Percentiles rank a stretch among this genome's conserved stretches.
Conservation (phyloP, 2,797 vertebrate species). For the Furcifer pardalis region DNA sequence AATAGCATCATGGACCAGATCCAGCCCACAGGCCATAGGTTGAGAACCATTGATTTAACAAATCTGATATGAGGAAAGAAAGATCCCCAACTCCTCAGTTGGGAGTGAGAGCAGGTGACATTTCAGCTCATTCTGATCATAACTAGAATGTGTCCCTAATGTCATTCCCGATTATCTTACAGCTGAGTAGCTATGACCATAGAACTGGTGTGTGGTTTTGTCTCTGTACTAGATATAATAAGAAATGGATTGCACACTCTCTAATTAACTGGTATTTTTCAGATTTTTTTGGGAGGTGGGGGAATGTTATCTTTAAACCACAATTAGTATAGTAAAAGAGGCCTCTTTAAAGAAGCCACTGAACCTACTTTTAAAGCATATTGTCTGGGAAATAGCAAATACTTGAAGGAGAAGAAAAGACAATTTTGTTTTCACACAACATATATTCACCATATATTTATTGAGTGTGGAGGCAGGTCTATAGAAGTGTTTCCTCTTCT, state of each 20-base stretch:
- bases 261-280: background rate
- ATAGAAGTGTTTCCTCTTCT: background rate
- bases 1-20: too few species aligned
- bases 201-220: background rate
- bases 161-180: background rate
- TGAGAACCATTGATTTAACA: background rate
- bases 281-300: background rate
- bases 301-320: background rate
- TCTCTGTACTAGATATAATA: background rate
- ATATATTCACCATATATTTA: conserved; percentile 4
- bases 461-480: background rate
- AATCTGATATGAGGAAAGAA: background rate
- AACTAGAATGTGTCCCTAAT: background rate
- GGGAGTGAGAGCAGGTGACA: too few species aligned
- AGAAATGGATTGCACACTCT: background rate
- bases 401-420: background rate
- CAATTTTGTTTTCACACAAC: background rate
- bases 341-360: background rate
- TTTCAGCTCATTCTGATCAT: background rate
- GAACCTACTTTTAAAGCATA: background rate
- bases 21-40: too few species aligned
- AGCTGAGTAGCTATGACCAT: background rate
- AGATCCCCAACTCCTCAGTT: background rate
- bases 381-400: background rate
- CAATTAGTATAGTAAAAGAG: background rate